Base-by-base conservation (phyloP, 2,113 vertebrate species). In the Myiozetetes cayanensis region DNA sequence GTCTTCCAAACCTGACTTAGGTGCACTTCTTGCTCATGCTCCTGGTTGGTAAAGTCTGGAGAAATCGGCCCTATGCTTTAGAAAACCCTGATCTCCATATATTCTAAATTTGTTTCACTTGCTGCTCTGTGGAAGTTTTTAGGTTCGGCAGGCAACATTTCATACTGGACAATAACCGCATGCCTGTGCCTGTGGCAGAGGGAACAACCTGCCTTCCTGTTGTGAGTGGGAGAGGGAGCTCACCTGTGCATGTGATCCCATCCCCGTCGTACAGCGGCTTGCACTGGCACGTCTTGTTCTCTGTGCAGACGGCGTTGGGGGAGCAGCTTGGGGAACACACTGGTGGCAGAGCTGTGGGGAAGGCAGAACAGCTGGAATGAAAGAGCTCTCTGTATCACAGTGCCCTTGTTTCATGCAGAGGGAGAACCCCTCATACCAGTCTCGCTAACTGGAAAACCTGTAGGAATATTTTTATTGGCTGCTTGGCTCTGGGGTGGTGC, bases 241-340 rank as follows among this genome's bases (percentile, higher is more conserved):
- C 95, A 99, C 99, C 98, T 97, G 96, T 98, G 90, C 99, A 99
- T 0, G 97, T 99, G 76, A 98, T 63, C 13, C 99, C 99, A 0
- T 99, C 99, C n/a, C 99, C 99, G 2, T 98, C 84, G 6, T 99
- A 99, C 52, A 98, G 94, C 1, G 98, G 98, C 72, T 97, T 97
- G 96, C 99, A 99, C 76, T 98, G 97, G 31, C 99, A 99, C 0
- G 98, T 98, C 97, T 98, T 99, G 93, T 99, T 99, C 41, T 98
- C 97, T 20, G 23, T 96, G 92, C 99, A 99, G 71, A 98, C 43
- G 1, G 98, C 99, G 0, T 99, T 97, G 18, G 79, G 23, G 0
- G 99, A 98, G 78, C 99, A 99, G 46, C 97, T 50, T 0, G 99
- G 99, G 6, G 92, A 97, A 49, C 99, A 99, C 12, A 77, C 81